Evolutionary conservation across 2,888 invertebrate genomes (phyloP), one percentile per base, ranked within the genome.

Genomic region (Gastrophysa polygoni): DNA sequence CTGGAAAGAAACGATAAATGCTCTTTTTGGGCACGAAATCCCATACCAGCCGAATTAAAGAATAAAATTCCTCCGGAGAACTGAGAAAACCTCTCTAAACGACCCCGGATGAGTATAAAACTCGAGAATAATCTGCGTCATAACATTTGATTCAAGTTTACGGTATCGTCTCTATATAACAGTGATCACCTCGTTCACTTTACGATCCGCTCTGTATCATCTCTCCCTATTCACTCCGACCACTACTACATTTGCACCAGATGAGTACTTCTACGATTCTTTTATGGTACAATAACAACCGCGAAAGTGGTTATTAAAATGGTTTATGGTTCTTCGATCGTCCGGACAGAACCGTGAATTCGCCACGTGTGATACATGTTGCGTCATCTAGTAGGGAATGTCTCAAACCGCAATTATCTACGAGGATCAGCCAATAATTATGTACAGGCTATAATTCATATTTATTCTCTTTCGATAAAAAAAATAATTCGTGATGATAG

Each of bases 221-320:
- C 74, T 76, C 73, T 52, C 11, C 32, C 43, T 21, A 29, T 54
- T 54, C 24, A 54, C 54, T 54, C 54, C 44, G 52, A n/a, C 24
- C 4, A 28, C 54, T 28, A 43, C 54, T 54, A 68, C 68, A 77
- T 78, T 78, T 77, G 77, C 77, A 74, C 77, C 78, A 78, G 78
- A 79, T 79, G 78, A 78, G 75, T 75, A 73, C 73, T 74, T 73
- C 69, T 72, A 73, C 73, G 77, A 78, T 78, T 76, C 79, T 80
- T 81, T 81, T 80, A 81, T 79, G 78, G 77, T 74, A 80, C 76
- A 77, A 80, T 80, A 81, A 81, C 79, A 77, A 75, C 76, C 76
- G 70, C 72, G 73, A 75, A 79, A 80, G 78, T 79, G 79, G 79
- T 74, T 77, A 78, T 79, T 80, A 79, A 79, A 79, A 77, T 78